Base-by-base conservation (phyloP, 2,888 invertebrate genomes). In the Aspidiotus rigidus region DNA sequence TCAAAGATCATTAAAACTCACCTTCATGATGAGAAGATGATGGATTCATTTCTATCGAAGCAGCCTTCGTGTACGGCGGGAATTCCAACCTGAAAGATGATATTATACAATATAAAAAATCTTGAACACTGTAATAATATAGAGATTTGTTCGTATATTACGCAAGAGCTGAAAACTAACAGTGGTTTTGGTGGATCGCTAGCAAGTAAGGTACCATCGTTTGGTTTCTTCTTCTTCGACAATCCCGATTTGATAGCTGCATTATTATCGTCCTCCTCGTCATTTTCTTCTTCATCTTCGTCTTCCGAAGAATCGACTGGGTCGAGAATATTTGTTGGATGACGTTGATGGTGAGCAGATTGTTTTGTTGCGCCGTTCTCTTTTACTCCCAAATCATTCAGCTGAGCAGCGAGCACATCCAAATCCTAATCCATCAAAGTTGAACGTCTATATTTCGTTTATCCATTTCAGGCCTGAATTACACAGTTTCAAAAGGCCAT, bases 151-250 rank as follows among this genome's bases (percentile, higher is more conserved):
- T n/a, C 41, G 39, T 7, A 67, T 40, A 16, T 15, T 7, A 39
- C 13, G 17, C 10, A 63, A 11, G 16, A 13, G 7, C 6, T 62
- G 15, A 59, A 16, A 49, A 86, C 90, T 89, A 81, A 92, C 94
- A 97, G 87, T 75, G 96, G 96, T 79, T 95, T 91, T 28, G 96
- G 94, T 69, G 96, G 95, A 81, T 97, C 96, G 76, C 95, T 95
- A 72, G 96, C 96, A 69, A 95, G 83, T 69, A 97, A 82, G 2
- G 97, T 96, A 72, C 96, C 97, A 79, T 97, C 96, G 76, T 93
- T 93, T 74, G 92, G 83, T 71, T 74, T 73, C 54, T 74, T 72
- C 64, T 69, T 70, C 9, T 64, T 69, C 13, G 64, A 64, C 62
- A 67, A 54, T 9, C 71, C 71, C 7, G 73, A 69, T 64, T 74